Percentiles rank a stretch among this genome's conserved stretches.
Conservation (phyloP, 2,888 invertebrate species). For the Campoplex capitator region DNA sequence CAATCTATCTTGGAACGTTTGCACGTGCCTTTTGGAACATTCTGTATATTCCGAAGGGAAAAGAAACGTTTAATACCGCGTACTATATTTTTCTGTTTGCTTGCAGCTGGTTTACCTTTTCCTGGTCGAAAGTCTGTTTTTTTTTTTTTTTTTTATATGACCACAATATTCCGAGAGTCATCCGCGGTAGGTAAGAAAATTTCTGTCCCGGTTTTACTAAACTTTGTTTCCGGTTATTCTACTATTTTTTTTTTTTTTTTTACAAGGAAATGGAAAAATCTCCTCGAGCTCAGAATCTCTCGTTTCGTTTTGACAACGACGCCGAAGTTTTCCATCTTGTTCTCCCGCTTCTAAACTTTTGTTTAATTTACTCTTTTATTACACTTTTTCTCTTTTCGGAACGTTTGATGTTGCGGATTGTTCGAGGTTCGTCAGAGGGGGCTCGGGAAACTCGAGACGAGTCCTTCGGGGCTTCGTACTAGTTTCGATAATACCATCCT, state of each 20-base stretch:
- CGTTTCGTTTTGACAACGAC: slow-evolving; percentile 1
- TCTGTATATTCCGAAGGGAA: not conserved
- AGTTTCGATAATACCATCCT: not conserved
- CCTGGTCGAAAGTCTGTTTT: not conserved
- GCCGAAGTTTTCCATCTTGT: not conserved
- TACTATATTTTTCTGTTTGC: not conserved
- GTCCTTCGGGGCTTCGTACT: not conserved
- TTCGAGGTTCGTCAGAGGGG: not conserved
- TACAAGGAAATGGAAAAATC: not conserved
- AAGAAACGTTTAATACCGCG: not conserved
- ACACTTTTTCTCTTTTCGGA: not conserved
- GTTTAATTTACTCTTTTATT: not conserved
- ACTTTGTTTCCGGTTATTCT: not conserved
- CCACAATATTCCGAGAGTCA: not conserved
- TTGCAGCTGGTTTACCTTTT: not conserved
- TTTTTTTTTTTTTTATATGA: not conserved
- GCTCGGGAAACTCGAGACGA: not conserved
- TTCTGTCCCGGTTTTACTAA: not conserved
- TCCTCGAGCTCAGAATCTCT: not conserved
- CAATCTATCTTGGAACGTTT: not conserved
- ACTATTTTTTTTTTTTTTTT: not conserved
- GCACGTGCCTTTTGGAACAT: not conserved
- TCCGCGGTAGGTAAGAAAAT: not conserved
- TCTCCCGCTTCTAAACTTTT: not conserved
- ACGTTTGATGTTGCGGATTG: too few species aligned